Evolutionary conservation across 2,888 invertebrate species (phyloP).

Genomic region (Apocheima hispidaria): DNA sequence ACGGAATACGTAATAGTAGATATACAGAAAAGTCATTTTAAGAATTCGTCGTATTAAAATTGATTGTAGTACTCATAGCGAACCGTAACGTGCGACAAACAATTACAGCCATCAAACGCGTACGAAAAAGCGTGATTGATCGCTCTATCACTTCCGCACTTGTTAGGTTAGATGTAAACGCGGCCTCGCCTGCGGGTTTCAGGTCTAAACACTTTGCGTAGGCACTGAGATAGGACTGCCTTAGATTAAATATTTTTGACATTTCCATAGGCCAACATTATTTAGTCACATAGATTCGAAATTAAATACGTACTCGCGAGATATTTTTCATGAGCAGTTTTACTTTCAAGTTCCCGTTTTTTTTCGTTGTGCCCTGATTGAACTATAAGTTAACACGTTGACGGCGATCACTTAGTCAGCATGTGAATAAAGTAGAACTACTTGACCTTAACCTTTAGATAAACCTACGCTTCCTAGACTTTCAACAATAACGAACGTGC

Average conservation of each 20-base stretch:
- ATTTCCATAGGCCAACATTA: not conserved
- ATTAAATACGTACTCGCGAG: not conserved
- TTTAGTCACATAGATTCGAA: not conserved
- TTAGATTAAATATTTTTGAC: not conserved
- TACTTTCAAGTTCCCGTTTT: not conserved
- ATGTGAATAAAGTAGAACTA: slow-evolving; percentile 22
- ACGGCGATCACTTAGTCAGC: not conserved
- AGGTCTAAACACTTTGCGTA: too few relatives aligned
- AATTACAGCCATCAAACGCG: too few relatives aligned
- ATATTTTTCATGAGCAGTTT: not conserved
- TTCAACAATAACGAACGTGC: slow-evolving; percentile 48
- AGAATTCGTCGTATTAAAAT: too few relatives aligned
- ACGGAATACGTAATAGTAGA: too few relatives aligned
- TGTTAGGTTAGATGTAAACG: too few relatives aligned
- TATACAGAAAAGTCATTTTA: too few relatives aligned
- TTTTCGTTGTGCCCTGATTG: not conserved
- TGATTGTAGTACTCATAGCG: too few relatives aligned
- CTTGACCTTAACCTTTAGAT: slow-evolving; percentile 33
- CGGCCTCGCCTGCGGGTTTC: too few relatives aligned
- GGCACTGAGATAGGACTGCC: too few relatives aligned
- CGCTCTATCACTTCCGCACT: too few relatives aligned
- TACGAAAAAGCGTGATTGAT: too few relatives aligned
- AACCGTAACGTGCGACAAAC: too few relatives aligned
- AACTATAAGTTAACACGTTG: not conserved
- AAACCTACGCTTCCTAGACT: slow-evolving; percentile 43